phyloP scores from a whole-genome alignment of 2,888 invertebrate genomes.

The Oscheius onirici region DNA sequence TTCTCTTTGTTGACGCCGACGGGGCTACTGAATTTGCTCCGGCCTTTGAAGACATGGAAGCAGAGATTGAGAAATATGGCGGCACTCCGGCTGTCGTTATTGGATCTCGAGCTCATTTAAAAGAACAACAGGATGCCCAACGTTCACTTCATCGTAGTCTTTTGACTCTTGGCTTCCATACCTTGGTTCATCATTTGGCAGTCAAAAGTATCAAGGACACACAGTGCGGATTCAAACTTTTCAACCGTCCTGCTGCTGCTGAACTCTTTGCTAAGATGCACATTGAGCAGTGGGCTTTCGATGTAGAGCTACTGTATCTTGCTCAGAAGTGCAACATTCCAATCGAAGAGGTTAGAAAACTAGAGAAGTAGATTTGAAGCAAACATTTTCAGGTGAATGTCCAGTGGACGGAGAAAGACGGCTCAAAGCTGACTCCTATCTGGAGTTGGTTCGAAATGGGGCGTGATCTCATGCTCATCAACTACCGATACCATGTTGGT shows the following conservation, averaged over 20 bases:
- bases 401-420: slow-evolving; percentile 70
- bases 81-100: slow-evolving; percentile 67
- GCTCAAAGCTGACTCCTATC: slow-evolving; percentile 83
- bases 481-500: slow-evolving; percentile 76
- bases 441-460: slow-evolving; percentile 99
- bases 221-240: slow-evolving; percentile 96
- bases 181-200: slow-evolving; percentile 90
- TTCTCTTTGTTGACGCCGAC: slow-evolving; percentile 98
- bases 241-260: slow-evolving; percentile 79
- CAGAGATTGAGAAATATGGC: slow-evolving; percentile 75
- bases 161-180: slow-evolving; percentile 94
- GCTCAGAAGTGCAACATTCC: slow-evolving; percentile 83
- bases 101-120: slow-evolving; percentile 83
- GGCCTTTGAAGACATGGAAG: slow-evolving; percentile 79
- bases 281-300: slow-evolving; percentile 98
- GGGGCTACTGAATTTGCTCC: slow-evolving; percentile 96
- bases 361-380: not conserved
- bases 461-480: slow-evolving; percentile 87
- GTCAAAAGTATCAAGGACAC: slow-evolving; percentile 91
- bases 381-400: slow-evolving; percentile 50
- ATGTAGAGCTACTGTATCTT: slow-evolving; percentile 93
- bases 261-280: slow-evolving; percentile 86
- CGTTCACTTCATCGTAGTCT: slow-evolving; percentile 79
- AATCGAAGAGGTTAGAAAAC: slow-evolving; percentile 80
- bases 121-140: slow-evolving; percentile 86